Percentiles rank a stretch among this genome's conserved stretches.
Evolutionary conservation across 92 coral and sea anemone species (phyloP).

Genomic region (Metridium senile): DNA sequence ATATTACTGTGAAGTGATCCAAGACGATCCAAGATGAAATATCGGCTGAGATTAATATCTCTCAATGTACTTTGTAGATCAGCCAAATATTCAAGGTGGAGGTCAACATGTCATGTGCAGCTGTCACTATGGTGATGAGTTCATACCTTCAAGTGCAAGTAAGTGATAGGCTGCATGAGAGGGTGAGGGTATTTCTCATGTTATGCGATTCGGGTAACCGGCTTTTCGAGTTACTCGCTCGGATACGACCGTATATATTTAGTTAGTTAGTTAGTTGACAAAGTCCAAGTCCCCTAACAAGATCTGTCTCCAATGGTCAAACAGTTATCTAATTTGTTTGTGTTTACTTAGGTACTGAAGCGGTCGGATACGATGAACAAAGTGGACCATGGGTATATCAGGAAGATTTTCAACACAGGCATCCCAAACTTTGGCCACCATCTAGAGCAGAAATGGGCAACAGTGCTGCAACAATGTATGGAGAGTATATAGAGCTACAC

Average conservation of each 20-base stretch:
- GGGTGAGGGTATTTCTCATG: too few relatives aligned
- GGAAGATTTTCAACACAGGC: background rate
- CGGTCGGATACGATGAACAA: background rate
- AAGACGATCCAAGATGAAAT: background rate
- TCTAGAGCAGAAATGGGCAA: conserved; percentile 6
- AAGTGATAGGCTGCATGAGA: background rate
- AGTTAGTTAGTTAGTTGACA: too few relatives aligned
- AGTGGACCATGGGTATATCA: conserved; percentile 30
- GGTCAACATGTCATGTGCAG: background rate
- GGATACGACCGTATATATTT: too few relatives aligned
- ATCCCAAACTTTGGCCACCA: conserved; percentile 1
- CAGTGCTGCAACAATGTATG: conserved; percentile 8
- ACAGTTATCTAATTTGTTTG: background rate
- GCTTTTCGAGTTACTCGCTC: too few relatives aligned
- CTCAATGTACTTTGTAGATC: background rate
- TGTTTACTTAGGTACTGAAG: background rate
- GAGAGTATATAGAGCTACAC: conserved; percentile 14
- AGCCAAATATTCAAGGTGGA: background rate
- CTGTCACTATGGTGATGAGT: background rate
- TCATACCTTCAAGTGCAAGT: background rate
- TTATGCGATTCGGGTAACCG: too few relatives aligned
- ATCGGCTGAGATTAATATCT: background rate
- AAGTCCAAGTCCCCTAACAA: too few relatives aligned
- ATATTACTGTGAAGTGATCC: background rate
- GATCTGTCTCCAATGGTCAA: too few relatives aligned